Conservation (phyloP, 2,797 vertebrate species). For the Rhincodon typus region DNA sequence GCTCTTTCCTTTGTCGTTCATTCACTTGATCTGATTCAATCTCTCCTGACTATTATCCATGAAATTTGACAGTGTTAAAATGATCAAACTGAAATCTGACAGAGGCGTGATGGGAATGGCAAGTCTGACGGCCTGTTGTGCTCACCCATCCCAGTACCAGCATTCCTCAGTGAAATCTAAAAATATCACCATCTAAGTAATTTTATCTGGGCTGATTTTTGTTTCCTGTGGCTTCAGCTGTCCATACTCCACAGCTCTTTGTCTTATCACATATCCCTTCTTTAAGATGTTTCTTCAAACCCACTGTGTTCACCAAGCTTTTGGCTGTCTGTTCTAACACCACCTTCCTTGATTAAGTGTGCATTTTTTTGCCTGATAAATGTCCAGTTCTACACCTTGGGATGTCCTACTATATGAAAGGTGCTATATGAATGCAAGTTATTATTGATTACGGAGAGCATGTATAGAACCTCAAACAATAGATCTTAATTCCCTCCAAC, state of each 20-base stretch:
- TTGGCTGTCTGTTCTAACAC: no score
- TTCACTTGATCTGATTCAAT: not conserved
- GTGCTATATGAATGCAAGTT: no score
- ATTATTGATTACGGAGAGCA: no score
- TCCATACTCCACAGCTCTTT: not conserved
- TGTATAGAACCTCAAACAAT: no score
- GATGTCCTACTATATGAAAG: no score
- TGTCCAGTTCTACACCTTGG: no score
- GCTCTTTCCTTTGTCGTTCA: not conserved
- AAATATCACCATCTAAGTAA: not conserved
- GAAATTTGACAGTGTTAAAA: not conserved
- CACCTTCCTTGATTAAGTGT: no score
- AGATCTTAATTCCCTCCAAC: no score
- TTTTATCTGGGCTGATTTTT: not conserved
- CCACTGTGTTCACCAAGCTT: no score
- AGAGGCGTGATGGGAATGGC: not conserved
- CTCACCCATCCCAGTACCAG: not conserved
- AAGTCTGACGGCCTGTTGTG: not conserved
- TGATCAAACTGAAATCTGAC: not conserved
- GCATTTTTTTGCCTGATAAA: no score
- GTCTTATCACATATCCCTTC: not conserved
- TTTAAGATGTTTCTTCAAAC: not conserved
- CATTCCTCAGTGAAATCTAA: not conserved
- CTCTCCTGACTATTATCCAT: not conserved
- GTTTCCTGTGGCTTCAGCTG: not conserved